phyloP scores from a whole-genome alignment of 2,888 invertebrate species.

The Synanthedon formicaeformis region DNA sequence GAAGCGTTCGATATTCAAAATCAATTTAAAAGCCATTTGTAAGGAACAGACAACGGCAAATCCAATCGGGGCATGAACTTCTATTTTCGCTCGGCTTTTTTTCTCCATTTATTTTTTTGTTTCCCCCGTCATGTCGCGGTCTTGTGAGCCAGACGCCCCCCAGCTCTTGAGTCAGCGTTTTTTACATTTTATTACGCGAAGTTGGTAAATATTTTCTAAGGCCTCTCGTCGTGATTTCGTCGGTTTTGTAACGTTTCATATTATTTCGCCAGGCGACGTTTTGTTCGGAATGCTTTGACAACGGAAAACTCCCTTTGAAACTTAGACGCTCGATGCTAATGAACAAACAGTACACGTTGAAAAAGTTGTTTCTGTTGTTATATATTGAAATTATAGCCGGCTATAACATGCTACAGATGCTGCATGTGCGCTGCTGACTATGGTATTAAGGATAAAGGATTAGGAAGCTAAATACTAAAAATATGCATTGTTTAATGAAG shows the following conservation, averaged over 20 bases:
- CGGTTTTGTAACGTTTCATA: conserved; percentile 32
- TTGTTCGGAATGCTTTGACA: conserved; percentile 4
- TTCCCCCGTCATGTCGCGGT: conserved; percentile 61
- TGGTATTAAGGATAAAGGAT: too few species aligned
- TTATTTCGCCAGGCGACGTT: conserved; percentile 2
- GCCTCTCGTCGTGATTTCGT: conserved; percentile 39
- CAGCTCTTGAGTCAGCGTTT: conserved; percentile 64
- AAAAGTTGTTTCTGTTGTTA: too few species aligned
- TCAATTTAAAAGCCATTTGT: conserved; percentile 67
- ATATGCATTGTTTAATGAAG: too few species aligned
- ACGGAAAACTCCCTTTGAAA: not conserved
- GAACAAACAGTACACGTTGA: too few species aligned
- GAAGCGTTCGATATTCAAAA: conserved; percentile 53
- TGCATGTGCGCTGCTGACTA: too few species aligned
- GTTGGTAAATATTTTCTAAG: conserved; percentile 64
- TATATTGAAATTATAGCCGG: too few species aligned
- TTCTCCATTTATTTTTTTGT: conserved; percentile 34
- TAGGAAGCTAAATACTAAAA: too few species aligned
- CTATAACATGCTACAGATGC: too few species aligned
- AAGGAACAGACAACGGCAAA: conserved; percentile 66
- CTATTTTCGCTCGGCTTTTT: conserved; percentile 43
- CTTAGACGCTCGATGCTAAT: too few species aligned
- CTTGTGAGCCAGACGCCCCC: conserved; percentile 61
- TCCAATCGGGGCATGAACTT: conserved; percentile 57
- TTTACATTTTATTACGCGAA: conserved; percentile 58